These are phyloP conservation scores for Lycaon pictus DNA, from an alignment of 2,113 vertebrate genomes.

Conservation along the genomic window DNA sequence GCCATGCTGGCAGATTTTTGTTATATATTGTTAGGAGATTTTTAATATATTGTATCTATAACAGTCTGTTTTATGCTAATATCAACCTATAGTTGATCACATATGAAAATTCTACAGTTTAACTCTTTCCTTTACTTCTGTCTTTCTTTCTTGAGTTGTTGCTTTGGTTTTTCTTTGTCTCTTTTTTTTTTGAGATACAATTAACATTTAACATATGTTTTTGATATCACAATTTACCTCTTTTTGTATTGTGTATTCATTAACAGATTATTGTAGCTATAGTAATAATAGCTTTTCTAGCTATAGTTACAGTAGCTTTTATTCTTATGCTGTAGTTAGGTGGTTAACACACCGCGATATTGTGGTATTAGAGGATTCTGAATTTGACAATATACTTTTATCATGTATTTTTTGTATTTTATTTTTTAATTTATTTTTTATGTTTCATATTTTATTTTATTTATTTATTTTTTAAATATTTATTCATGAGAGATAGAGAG, in stretches of 20 bases:
- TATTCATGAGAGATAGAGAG: too few species aligned
- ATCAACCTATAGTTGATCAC: neutral
- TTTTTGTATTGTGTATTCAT: neutral
- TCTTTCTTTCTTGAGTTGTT: neutral
- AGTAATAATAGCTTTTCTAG: neutral
- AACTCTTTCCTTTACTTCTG: neutral
- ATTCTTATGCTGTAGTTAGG: neutral
- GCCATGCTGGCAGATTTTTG: neutral
- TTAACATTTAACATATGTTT: neutral
- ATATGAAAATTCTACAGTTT: neutral
- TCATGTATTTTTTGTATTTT: neutral
- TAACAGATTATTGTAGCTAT: neutral
- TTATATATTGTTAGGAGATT: neutral
- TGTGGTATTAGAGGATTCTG: neutral
- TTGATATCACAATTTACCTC: neutral
- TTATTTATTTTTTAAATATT: too few species aligned
- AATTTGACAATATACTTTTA: neutral
- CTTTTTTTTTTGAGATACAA: neutral
- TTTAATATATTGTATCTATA: neutral
- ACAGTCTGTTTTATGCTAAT: neutral
- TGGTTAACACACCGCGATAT: neutral
- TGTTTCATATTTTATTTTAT: neutral
- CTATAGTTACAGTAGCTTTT: neutral
- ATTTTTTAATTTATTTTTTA: neutral
- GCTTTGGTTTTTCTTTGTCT: neutral